Base-by-base conservation (phyloP, 2,888 invertebrate genomes). In the Fabriciana adippe region DNA sequence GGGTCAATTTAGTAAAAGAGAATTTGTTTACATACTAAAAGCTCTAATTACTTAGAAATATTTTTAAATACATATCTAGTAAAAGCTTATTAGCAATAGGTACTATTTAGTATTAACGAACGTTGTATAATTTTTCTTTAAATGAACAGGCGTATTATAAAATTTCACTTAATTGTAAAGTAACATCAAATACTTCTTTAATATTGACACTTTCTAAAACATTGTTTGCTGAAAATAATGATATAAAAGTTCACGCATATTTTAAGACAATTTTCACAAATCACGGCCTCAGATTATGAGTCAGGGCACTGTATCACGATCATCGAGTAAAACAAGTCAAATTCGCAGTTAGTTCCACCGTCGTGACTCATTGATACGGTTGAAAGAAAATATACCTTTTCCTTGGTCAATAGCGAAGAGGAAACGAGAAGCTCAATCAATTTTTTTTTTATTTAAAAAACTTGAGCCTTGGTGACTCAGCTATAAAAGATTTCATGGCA, bases 291-390 rank as follows among this genome's bases (percentile, higher is more conserved):
- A 71, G 74, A 78, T 78, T 77, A 78, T 85, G 85, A 85, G 72
- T 86, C 86, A 84, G 75, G 70, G 67, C 41, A 61, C 72, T 70
- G 72, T 69, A 70, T 69, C 59, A 65, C 62, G 71, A 65, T 31
- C 31, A 47, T 53, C 31, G 18, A 68, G 82, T 84, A 75, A 83
- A 87, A 85, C 85, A 76, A 83, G 81, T 84, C 77, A 77, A 78
- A 80, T 84, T 83, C 83, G 86, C 82, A 85, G 85, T 87, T 83
- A 79, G 78, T 75, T 78, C 78, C 75, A 74, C 70, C 67, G 70
- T 76, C 79, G 80, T 89, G 89, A 89, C 76, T 89, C 88, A 89
- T 71, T 73, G 66, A 69, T 76, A 73, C 70, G 67, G 70, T 69
- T 72, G 74, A 76, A 75, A 77, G 72, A 69, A 75, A 69, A 72